Evolutionary conservation across 2,888 invertebrate species (phyloP), one percentile per base, ranked within the genome.

Genomic region (Agrochola macilenta): DNA sequence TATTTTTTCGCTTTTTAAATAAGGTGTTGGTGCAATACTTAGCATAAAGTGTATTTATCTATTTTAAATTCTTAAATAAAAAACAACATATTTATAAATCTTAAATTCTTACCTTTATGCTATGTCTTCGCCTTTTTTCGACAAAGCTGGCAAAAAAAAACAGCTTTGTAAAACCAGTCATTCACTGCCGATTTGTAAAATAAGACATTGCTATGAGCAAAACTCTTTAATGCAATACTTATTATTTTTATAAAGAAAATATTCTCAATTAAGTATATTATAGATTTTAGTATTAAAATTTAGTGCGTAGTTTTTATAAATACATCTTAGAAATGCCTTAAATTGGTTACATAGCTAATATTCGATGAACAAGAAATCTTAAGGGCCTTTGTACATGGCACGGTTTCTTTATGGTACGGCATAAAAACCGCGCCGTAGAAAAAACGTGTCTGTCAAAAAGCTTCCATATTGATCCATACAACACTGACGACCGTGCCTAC

Each of bases 131-230:
- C 89, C 83, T 86, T 82, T 88, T 86, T 86, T 87, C 66, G 63
- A 61, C 82, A 76, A 85, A 87, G 91, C 90, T 92, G 89, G 71
- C 76, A 74, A 77, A 74, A 43, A n/a, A 30, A 74, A 49, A 87
- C 90, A 91, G 92, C 90, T 89, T 83, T 83, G 82, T 71, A 83
- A 89, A 93, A 96, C 96, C 96, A 96, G 96, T 95, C 92, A 93
- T 90, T 92, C 96, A 96, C 96, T 96, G 96, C 96, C 96, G 90
- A 91, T 90, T 88, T 89, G 90, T 89, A 86, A 90, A 91, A 87
- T 91, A 90, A 90, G 91, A 91, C 82, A 87, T 93, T 95, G 95
- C 95, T 95, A 85, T 93, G 86, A 96, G 95, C 96, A 93, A 91
- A 87, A 81, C 81, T 88, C 88, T 90, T 88, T 89, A 92, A 91